Percentiles rank a stretch among this genome's conserved stretches.
phyloP scores from a whole-genome alignment of 2,888 invertebrate genomes.

The Pammene aurita region DNA sequence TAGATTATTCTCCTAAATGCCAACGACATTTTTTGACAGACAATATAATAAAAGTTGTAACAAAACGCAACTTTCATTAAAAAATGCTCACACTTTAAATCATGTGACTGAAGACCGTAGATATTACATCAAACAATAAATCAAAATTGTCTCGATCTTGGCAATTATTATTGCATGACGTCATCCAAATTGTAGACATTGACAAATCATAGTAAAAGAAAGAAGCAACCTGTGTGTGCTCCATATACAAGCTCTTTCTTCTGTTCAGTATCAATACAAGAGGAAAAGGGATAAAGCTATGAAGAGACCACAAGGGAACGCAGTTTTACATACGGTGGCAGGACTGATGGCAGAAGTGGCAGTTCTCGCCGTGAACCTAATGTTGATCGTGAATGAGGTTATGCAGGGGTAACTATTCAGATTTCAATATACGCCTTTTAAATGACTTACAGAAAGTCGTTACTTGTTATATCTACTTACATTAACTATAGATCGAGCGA shows the following conservation, averaged over 20 bases:
- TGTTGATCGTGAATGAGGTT: too few relatives aligned
- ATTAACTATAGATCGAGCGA: too few relatives aligned
- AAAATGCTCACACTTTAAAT: conserved; percentile 14
- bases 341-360: too few relatives aligned
- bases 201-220: not conserved
- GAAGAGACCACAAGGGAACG: not conserved
- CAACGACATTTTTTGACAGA: not conserved
- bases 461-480: not conserved
- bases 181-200: conserved; percentile 10
- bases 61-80: conserved; percentile 6
- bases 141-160: conserved; percentile 21
- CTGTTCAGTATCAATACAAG: not conserved
- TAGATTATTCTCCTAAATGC: conserved; percentile 4
- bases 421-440: too few relatives aligned
- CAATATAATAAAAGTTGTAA: conserved; percentile 8
- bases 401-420: too few relatives aligned
- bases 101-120: conserved; percentile 4
- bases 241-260: not conserved
- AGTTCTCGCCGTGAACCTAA: too few relatives aligned
- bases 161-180: conserved; percentile 29
- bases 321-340: not conserved
- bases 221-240: not conserved
- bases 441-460: too few relatives aligned
- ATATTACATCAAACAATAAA: conserved; percentile 7
- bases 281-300: not conserved